A percentile compares a stretch with the other conserved stretches of the same genome.
Conservation (phyloP, 2,888 invertebrate genomes). For the Dendrolimus pini region DNA sequence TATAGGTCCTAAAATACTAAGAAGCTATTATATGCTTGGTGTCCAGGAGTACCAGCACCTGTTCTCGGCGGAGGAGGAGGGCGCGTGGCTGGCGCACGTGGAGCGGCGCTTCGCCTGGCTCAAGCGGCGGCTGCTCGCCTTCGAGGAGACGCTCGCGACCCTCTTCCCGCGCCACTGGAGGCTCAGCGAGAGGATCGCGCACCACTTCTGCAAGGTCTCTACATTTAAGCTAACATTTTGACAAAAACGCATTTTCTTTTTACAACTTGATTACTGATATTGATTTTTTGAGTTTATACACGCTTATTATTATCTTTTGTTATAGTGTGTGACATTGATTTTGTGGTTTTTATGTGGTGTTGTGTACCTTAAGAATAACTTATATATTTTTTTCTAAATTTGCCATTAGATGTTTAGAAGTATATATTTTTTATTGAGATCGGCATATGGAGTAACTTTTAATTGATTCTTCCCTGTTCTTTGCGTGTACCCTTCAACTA, state of each 20-base stretch:
- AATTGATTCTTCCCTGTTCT: neutral
- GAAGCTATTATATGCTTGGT: too few species aligned
- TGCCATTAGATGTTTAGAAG: slow-evolving; percentile 15
- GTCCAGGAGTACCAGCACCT: slow-evolving; percentile 93
- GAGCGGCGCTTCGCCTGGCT: slow-evolving; percentile 97
- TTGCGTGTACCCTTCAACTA: neutral
- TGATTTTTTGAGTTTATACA: too few species aligned
- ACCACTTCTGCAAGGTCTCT: slow-evolving; percentile 86
- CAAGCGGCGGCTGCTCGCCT: slow-evolving; percentile 93
- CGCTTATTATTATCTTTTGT: too few species aligned
- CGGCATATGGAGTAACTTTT: too few species aligned
- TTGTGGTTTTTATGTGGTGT: too few species aligned
- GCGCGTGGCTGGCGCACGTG: slow-evolving; percentile 97
- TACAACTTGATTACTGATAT: too few species aligned
- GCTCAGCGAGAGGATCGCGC: slow-evolving; percentile 93
- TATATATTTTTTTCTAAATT: too few species aligned
- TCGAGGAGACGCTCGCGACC: slow-evolving; percentile 91
- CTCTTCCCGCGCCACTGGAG: slow-evolving; percentile 97
- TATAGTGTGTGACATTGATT: too few species aligned
- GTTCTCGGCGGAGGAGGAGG: slow-evolving; percentile 96
- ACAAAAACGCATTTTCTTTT: too few species aligned
- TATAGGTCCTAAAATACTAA: too few species aligned
- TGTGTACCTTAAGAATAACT: too few species aligned
- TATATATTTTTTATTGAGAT: neutral
- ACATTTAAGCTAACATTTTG: too few species aligned